A percentile compares a stretch with the other conserved stretches of the same genome.
These are phyloP conservation scores for Syrphus vitripennis DNA, from an alignment of 2,888 invertebrate species.

Conservation along the genomic window DNA sequence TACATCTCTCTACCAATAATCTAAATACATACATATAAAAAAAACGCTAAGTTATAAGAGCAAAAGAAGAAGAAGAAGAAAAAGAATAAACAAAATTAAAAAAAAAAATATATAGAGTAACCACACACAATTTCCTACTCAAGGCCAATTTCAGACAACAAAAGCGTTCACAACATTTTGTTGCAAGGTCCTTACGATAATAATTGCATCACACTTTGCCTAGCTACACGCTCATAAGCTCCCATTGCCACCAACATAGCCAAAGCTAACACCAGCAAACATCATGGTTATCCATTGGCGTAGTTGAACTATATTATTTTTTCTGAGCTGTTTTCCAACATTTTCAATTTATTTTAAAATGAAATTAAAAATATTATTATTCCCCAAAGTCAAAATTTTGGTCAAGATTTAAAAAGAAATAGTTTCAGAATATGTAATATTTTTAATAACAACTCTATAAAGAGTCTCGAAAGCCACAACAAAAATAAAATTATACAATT, in stretches of 20 bases:
- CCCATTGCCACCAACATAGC: neutral
- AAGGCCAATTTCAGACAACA: constrained; percentile 62
- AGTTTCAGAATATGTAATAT: no score
- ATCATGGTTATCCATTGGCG: no score
- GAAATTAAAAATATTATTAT: no score
- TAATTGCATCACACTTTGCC: constrained; percentile 61
- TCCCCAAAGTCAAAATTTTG: no score
- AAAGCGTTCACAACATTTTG: constrained; percentile 27
- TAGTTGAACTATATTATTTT: no score
- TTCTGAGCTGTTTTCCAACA: no score
- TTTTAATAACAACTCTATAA: no score
- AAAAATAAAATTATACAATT: no score
- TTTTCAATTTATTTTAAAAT: no score
- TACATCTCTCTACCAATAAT: neutral
- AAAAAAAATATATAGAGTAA: neutral
- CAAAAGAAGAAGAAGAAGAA: neutral
- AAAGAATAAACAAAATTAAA: constrained; percentile 5
- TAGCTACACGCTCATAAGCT: constrained; percentile 24
- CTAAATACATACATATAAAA: neutral
- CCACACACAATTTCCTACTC: constrained; percentile 44
- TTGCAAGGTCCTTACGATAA: constrained; percentile 61
- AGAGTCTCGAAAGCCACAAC: no score
- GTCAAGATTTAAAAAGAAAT: no score
- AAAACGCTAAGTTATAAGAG: neutral
- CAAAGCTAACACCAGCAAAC: neutral